A percentile compares a stretch with the other conserved stretches of the same genome.
These are phyloP conservation scores for Drosophila sp. DNA, from an alignment of 1,140 invertebrate genomes.

Conservation along the genomic window DNA sequence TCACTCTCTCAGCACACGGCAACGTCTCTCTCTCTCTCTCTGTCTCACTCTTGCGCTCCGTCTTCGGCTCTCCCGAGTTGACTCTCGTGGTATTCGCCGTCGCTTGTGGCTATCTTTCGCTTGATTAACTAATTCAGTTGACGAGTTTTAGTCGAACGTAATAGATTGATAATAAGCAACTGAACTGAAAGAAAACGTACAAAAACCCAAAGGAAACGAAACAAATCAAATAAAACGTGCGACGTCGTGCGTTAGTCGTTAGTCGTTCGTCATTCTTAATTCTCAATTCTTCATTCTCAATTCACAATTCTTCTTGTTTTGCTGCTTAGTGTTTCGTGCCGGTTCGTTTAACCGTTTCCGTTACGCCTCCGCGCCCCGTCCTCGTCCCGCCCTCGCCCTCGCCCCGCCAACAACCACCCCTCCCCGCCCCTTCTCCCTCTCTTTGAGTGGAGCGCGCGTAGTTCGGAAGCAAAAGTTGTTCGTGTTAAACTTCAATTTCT, in stretches of 20 bases:
- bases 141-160: conserved; percentile 81
- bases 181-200: conserved; percentile 1
- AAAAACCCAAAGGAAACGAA: neutral
- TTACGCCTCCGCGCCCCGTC: conserved; percentile 13
- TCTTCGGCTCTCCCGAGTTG: conserved; percentile 1
- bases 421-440: too few relatives aligned
- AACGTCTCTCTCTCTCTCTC: conserved; percentile 11
- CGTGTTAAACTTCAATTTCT: conserved; percentile 38
- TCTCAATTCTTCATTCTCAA: neutral
- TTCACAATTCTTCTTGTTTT: neutral
- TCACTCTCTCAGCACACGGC: conserved; percentile 5
- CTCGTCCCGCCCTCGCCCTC: neutral
- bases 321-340: conserved; percentile 16
- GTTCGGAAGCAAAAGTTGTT: conserved; percentile 33
- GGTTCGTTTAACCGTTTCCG: conserved; percentile 49
- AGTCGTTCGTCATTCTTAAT: neutral
- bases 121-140: conserved; percentile 84
- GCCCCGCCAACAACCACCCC: neutral
- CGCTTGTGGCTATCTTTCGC: conserved; percentile 75
- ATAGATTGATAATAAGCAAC: conserved; percentile 66
- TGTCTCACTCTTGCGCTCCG: conserved; percentile 8
- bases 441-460: conserved; percentile 37
- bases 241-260: conserved; percentile 13
- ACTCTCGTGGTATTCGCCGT: conserved; percentile 14
- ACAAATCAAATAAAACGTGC: conserved; percentile 19